These are phyloP conservation scores for Nothobranchius kuhntae DNA, from an alignment of 2,113 vertebrate genomes.

Conservation along the genomic window DNA sequence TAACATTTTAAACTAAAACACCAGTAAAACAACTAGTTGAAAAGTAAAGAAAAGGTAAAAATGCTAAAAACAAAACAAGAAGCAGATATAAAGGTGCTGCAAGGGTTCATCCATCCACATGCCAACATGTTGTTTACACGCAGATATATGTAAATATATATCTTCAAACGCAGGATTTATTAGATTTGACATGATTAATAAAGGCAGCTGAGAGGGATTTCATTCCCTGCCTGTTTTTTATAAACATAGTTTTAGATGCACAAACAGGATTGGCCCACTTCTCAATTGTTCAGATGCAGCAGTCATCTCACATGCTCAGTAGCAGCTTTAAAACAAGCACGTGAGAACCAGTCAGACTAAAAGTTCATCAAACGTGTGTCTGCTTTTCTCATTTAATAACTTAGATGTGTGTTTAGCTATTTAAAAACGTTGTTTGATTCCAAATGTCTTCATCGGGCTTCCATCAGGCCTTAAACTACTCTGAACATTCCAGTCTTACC, in stretches of 20 bases:
- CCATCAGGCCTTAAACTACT: too few species aligned
- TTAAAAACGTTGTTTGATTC: too few species aligned
- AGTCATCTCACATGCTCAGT: neutral
- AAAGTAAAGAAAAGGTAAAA: constrained; percentile 8
- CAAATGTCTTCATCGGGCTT: too few species aligned
- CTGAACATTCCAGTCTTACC: too few species aligned
- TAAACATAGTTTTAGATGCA: neutral
- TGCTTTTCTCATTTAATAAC: too few species aligned
- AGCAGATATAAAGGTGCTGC: constrained; percentile 53
- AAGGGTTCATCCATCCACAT: constrained; percentile 66
- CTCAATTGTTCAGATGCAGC: neutral
- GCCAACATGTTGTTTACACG: constrained; percentile 45
- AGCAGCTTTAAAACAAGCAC: neutral
- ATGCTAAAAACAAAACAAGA: constrained; percentile 16
- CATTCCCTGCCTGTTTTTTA: constrained; percentile 3
- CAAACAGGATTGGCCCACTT: neutral
- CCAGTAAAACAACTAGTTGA: too few species aligned
- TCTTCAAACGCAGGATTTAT: constrained; percentile 38
- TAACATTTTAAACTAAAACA: constrained; percentile 25
- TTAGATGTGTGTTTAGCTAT: too few species aligned
- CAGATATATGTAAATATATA: too few species aligned
- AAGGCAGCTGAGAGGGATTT: constrained; percentile 35
- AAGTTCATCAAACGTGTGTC: too few species aligned
- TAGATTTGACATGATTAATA: constrained; percentile 47
- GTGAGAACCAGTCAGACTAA: neutral